Base-by-base conservation (phyloP, 2,797 vertebrate species). In the Cetoscarus ocellatus region DNA sequence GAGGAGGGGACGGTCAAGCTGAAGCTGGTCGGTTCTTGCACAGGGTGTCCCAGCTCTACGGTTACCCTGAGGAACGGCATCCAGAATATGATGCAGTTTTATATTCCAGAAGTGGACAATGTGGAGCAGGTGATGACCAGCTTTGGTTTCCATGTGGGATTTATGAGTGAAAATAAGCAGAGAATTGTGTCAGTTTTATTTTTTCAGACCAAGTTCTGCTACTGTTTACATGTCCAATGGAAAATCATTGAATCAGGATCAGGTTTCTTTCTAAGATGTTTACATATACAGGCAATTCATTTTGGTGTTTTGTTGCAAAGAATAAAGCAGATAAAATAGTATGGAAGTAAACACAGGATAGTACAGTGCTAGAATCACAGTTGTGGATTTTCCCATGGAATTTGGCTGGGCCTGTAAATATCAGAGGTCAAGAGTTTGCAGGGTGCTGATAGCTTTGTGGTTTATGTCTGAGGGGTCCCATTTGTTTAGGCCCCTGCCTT, bases 51-150 rank as follows among this genome's bases (percentile, higher is more conserved):
- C 18, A 95, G 95, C 74, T 96, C 95, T 7, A 88, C 94, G 0
- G 92, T 95, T 36, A 96, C 95, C 1, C 82, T 96, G 61, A 94
- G 75, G 73, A 95, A 90, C 4, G 95, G 95, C 40, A 96, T 96
- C 79, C 94, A 95, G 87, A 96, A 96, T 86, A 96, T 96, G 95
- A 75, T 96, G 73, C 94, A 95, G 83, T 96, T 96, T 85, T 96
- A 96, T 72, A 90, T 96, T 68, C 95, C 95, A 14, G 95, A 96
- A 77, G 95, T 96, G 14, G 86, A 91, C 34, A 80, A 76, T 0
- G 95, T 96, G 68, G 93, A 94, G 71, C 94, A 96, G 94, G 95
- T 96, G 61, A 88, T 56, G 55, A 66, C 44, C n/a, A 19, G 38
- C 10, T 56, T 47, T 3, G 12, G 5, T 13, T 6, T 70, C 54